These are phyloP conservation scores for Catocala fraxini DNA, from an alignment of 2,888 invertebrate species.

Conservation along the genomic window DNA sequence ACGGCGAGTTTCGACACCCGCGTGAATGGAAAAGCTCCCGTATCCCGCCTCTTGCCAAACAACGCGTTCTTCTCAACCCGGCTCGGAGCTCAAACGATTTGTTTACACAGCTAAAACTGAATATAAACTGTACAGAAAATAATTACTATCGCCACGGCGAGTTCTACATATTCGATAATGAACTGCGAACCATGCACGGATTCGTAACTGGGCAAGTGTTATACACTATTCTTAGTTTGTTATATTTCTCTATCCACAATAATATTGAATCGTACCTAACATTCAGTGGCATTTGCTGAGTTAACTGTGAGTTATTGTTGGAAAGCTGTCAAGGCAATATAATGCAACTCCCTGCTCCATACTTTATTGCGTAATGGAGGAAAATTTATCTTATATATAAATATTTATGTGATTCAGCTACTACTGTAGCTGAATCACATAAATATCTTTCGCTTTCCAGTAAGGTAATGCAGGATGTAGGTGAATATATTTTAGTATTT, in stretches of 20 bases:
- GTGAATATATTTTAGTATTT: background rate
- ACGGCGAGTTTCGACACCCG: slow-evolving; percentile 40
- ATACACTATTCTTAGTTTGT: slow-evolving; percentile 19
- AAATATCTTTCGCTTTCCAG: background rate
- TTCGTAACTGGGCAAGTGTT: slow-evolving; percentile 14
- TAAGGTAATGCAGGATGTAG: background rate
- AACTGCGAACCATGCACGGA: slow-evolving; percentile 9
- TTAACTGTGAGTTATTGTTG: slow-evolving; percentile 29
- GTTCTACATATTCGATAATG: background rate
- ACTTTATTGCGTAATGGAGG: slow-evolving; percentile 25
- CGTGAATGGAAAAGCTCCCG: slow-evolving; percentile 32
- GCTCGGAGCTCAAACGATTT: background rate
- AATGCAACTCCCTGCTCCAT: slow-evolving; percentile 15
- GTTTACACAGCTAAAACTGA: background rate
- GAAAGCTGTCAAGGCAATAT: slow-evolving; percentile 36
- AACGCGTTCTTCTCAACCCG: slow-evolving; percentile 2
- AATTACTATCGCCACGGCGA: too few species aligned
- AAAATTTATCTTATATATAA: slow-evolving; percentile 19
- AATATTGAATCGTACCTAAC: slow-evolving; percentile 21
- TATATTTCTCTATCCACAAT: slow-evolving; percentile 25
- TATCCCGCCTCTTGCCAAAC: slow-evolving; percentile 35
- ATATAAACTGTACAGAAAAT: background rate
- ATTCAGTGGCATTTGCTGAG: slow-evolving; percentile 23
- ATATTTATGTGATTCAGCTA: background rate
- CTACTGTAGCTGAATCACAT: too few species aligned